These are phyloP conservation scores for Speoplatyrhinus poulsoni DNA, from an alignment of 2,113 vertebrate species.

Conservation along the genomic window DNA sequence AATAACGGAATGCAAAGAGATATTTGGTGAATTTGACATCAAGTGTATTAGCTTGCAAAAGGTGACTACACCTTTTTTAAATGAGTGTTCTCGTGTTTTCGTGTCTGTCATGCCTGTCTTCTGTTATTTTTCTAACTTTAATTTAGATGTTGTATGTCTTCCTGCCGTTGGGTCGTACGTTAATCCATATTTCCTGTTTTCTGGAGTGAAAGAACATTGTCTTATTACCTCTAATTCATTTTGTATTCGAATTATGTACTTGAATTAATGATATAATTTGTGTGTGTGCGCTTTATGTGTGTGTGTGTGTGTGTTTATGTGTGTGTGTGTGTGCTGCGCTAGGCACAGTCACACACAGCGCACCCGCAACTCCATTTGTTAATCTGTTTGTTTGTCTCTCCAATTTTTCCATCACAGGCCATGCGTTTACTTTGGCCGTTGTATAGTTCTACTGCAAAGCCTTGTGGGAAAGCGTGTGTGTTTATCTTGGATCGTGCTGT, in stretches of 20 bases:
- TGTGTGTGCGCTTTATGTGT: slow-evolving; percentile 22
- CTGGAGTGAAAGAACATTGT: slow-evolving; percentile 18
- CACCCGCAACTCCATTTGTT: slow-evolving; percentile 15
- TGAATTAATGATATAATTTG: slow-evolving; percentile 10
- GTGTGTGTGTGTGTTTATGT: slow-evolving; percentile 3
- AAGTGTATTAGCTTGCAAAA: too few species aligned
- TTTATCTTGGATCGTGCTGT: slow-evolving; percentile 62
- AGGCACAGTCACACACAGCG: too few species aligned
- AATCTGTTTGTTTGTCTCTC: slow-evolving; percentile 50
- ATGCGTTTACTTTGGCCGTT: slow-evolving; percentile 71
- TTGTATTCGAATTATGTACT: neutral
- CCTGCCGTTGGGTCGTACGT: slow-evolving; percentile 19
- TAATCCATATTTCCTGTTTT: slow-evolving; percentile 35
- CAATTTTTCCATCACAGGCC: slow-evolving; percentile 69
- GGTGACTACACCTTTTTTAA: neutral
- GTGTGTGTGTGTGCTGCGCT: slow-evolving; percentile 8
- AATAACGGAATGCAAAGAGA: too few species aligned
- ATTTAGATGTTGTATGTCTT: slow-evolving; percentile 4
- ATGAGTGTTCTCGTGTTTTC: neutral
- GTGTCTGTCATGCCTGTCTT: neutral
- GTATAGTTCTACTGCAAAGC: slow-evolving; percentile 48
- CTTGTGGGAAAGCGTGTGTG: slow-evolving; percentile 73
- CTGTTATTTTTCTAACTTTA: slow-evolving; percentile 17
- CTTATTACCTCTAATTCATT: slow-evolving; percentile 30
- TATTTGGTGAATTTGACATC: too few species aligned